Conservation (phyloP, 35 echinoderm and acorn worm genomes). For the Diadema setosum region DNA sequence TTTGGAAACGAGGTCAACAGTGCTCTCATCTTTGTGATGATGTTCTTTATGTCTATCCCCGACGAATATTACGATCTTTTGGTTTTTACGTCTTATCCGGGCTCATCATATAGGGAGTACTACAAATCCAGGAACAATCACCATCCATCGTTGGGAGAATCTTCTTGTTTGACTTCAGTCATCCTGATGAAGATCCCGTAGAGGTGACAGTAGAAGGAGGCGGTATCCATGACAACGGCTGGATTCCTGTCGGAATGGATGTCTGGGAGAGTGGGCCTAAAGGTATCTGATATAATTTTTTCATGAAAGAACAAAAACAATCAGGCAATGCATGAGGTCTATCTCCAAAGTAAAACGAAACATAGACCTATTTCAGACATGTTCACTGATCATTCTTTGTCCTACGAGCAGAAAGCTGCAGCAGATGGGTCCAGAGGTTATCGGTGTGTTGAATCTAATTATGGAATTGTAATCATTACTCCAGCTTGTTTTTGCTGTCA, state of each 20-base stretch:
- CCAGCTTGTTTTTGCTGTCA: no score
- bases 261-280: conserved; percentile 9
- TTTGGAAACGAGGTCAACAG: background rate
- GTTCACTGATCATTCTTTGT: no score
- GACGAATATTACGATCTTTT: background rate
- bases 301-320: background rate
- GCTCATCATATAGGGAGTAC: background rate
- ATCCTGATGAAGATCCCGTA: background rate
- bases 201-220: background rate
- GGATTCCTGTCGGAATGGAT: background rate
- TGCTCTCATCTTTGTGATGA: background rate
- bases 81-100: background rate
- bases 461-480: no score
- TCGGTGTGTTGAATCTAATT: no score
- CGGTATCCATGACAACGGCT: background rate
- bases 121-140: background rate
- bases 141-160: background rate
- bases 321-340: background rate
- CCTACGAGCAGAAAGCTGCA: no score
- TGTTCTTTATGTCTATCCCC: background rate
- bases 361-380: background rate
- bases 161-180: background rate
- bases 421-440: no score
- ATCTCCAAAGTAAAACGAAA: background rate
- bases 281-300: background rate